Conservation (phyloP, 2,797 vertebrate genomes). For the Halcyon smyrnensis region DNA sequence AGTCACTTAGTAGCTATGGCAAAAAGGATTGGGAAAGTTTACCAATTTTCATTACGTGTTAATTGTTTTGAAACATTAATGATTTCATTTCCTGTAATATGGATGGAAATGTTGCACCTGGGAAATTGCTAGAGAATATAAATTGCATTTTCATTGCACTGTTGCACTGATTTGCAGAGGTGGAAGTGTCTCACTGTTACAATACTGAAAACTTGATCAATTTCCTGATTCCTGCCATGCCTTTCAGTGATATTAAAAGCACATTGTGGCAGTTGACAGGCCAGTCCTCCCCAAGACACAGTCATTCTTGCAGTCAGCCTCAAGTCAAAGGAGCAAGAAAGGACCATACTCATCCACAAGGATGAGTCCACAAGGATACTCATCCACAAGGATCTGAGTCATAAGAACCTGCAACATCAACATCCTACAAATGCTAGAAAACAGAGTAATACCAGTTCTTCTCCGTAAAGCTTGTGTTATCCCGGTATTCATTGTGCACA, state of each 20-base stretch:
- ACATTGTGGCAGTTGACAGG: neutral
- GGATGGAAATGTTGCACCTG: neutral
- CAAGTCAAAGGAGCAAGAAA: neutral
- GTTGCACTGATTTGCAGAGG: neutral
- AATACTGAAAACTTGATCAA: constrained; percentile 26
- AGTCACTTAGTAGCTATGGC: neutral
- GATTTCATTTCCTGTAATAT: neutral
- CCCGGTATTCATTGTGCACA: neutral
- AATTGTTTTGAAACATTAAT: constrained; percentile 19
- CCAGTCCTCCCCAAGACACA: neutral
- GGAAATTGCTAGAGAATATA: neutral
- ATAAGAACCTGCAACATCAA: neutral
- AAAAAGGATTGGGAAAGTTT: neutral
- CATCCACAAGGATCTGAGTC: neutral
- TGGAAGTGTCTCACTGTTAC: neutral
- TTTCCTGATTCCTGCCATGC: neutral
- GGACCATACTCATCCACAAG: neutral
- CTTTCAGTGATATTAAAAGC: neutral
- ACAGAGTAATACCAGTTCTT: neutral
- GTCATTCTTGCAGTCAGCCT: neutral
- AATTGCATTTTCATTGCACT: neutral
- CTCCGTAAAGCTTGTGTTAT: neutral
- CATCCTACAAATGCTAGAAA: neutral
- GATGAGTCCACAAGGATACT: too few species aligned
- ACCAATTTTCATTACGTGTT: constrained; percentile 11